Evolutionary conservation across 2,797 vertebrate species (phyloP).

Genomic region (Spheniscus humboldti): DNA sequence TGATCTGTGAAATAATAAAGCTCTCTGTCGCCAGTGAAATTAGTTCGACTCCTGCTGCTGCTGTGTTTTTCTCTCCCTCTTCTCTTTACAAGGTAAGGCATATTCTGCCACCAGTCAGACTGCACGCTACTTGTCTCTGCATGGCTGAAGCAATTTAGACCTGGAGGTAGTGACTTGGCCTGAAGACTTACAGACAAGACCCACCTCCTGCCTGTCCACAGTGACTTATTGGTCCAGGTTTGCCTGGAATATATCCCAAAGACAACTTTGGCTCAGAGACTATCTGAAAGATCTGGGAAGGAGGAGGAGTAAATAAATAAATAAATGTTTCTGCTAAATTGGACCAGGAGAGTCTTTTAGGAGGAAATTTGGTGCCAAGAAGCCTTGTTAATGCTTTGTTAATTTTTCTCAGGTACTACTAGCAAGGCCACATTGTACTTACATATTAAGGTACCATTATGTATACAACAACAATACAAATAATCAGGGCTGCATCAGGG

Average conservation of each 20-base stretch:
- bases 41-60: not conserved
- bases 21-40: not conserved
- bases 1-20: not conserved
- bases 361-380: not conserved
- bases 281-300: not conserved
- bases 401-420: not conserved
- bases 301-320: not conserved
- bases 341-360: not conserved
- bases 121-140: not conserved
- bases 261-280: not conserved
- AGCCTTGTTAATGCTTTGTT: not conserved
- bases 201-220: not conserved
- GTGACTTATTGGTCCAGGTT: not conserved
- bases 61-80: not conserved
- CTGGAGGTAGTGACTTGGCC: not conserved
- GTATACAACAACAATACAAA: not conserved
- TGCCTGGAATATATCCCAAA: not conserved
- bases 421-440: not conserved
- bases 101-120: not conserved
- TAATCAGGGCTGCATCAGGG: not conserved
- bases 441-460: not conserved
- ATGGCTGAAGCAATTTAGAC: not conserved
- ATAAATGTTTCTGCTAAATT: not conserved
- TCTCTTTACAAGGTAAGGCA: not conserved
- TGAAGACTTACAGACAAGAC: not conserved